Base-by-base conservation (phyloP, 2,113 vertebrate genomes). In the Menura novaehollandiae region DNA sequence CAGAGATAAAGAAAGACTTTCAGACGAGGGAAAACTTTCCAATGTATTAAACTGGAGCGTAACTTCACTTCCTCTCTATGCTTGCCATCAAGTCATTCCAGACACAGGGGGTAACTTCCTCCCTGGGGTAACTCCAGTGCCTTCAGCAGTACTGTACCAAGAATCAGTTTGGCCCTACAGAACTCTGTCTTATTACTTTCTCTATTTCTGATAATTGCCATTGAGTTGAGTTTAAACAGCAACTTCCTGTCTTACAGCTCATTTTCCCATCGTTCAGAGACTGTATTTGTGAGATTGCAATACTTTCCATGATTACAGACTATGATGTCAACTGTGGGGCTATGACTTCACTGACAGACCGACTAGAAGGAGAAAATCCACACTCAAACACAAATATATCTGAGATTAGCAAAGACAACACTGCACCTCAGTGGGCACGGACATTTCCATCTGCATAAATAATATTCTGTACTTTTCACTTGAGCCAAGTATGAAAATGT, bases 1-100 rank as follows among this genome's bases (percentile, higher is more conserved):
- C 97, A 95, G 83, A 97, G 94, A 97, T 95, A 97, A 94, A 97
- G 92, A 93, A 52, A 84, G 60, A 88, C 69, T 95, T 97, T 88
- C 84, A 95, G 79, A 94, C 7, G 55, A 92, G 84, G 78, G 81
- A 88, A 96, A 96, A 72, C 51, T 94, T 97, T 96, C 88, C 94
- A 96, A 78, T 72, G 91, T 91, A 96, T 96, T 96, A 94, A 93
- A 97, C 60, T 89, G 37, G 63, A 95, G 80, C 28, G 47, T 76
- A 97, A 95, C 96, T 95, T 94, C 83, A 89, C 94, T 95, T 97
- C 97, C 95, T 92, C 64, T 92, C 94, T 75, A 53, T 94, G 92
- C 90, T 94, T 85, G 79, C 88, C 89, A 97, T 96, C 95, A 95
- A 97, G 76, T 67, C 83, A 80, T 92, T 96, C 95, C 95, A 97